Percentiles rank a stretch among this genome's conserved stretches.
phyloP scores from a whole-genome alignment of 30 jellyfish, hydroid and myxozoan species.

The Turritopsis dohrnii region DNA sequence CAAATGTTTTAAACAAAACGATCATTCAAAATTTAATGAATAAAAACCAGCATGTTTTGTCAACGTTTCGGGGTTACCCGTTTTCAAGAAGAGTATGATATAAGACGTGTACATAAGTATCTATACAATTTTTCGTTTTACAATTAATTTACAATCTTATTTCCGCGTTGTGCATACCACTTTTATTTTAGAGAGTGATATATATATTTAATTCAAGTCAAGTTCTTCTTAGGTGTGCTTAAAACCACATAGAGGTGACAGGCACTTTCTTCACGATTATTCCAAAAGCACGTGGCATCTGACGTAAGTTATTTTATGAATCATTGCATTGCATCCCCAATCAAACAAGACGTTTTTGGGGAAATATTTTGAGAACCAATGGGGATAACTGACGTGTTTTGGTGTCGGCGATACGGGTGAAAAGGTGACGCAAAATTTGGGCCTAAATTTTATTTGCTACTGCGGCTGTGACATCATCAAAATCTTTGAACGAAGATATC shows the following conservation, averaged over 20 bases:
- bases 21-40: too few relatives aligned
- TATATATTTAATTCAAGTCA: too few relatives aligned
- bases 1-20: too few relatives aligned
- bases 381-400: neutral
- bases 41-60: too few relatives aligned
- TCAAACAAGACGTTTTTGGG: neutral
- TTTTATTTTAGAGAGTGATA: too few relatives aligned
- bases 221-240: too few relatives aligned
- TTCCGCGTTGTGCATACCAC: too few relatives aligned
- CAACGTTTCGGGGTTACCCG: too few relatives aligned
- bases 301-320: neutral
- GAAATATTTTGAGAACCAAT: neutral
- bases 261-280: neutral
- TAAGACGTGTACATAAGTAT: too few relatives aligned
- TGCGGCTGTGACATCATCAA: neutral
- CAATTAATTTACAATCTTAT: too few relatives aligned
- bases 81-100: too few relatives aligned
- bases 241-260: neutral
- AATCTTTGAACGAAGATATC: neutral
- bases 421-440: neutral
- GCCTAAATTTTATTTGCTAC: neutral
- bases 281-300: neutral
- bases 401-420: neutral
- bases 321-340: neutral
- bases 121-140: too few relatives aligned